Evolutionary conservation across 2,888 invertebrate species (phyloP).

Genomic region (Clivina fossor): DNA sequence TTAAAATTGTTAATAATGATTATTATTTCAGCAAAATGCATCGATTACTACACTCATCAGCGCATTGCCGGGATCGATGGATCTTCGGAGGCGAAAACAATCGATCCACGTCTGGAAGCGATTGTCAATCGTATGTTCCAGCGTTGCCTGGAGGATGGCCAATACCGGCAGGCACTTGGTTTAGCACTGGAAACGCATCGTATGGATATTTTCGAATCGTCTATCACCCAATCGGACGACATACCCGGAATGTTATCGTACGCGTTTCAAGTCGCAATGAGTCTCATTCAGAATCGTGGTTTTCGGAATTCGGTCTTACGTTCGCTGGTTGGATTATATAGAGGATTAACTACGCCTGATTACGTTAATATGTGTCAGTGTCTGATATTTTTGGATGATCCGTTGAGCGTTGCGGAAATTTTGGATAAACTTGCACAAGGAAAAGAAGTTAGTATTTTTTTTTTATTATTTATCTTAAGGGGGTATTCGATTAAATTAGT

Average conservation of each 20-base stretch:
- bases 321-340: conserved; percentile 86
- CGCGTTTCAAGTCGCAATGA: conserved; percentile 96
- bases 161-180: conserved; percentile 94
- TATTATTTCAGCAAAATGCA: conserved; percentile 78
- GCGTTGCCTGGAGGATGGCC: conserved; percentile 90
- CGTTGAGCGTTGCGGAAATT: conserved; percentile 88
- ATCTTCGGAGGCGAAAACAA: conserved; percentile 64
- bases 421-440: conserved; percentile 86
- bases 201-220: conserved; percentile 94
- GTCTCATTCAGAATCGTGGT: conserved; percentile 89
- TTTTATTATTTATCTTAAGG: neutral
- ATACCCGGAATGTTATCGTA: conserved; percentile 88
- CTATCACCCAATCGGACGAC: conserved; percentile 91
- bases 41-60: conserved; percentile 93
- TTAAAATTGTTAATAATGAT: neutral
- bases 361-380: conserved; percentile 99
- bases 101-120: conserved; percentile 83
- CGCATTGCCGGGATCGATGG: conserved; percentile 74
- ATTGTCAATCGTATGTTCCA: conserved; percentile 98
- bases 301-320: conserved; percentile 90
- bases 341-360: conserved; percentile 87
- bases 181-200: conserved; percentile 94
- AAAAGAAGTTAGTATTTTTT: conserved; percentile 54
- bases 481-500: conserved; percentile 3
- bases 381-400: conserved; percentile 94